These are phyloP conservation scores for Helleia helle DNA, from an alignment of 2,888 invertebrate species.

Conservation along the genomic window DNA sequence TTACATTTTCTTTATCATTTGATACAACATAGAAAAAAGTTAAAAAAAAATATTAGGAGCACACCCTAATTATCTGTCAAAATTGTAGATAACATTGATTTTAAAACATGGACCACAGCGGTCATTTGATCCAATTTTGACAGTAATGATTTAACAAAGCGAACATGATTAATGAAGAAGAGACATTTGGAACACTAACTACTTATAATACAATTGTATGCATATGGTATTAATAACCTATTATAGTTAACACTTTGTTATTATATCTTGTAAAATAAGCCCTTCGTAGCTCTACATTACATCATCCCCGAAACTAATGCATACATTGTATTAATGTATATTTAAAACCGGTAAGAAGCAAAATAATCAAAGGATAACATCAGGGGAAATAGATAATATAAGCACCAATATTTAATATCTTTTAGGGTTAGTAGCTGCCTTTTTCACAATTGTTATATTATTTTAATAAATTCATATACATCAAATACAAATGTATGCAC, in stretches of 20 bases:
- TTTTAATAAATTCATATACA: no score
- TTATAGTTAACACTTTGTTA: slow-evolving; percentile 31
- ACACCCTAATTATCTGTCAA: slow-evolving; percentile 2
- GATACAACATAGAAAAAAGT: slow-evolving; percentile 2
- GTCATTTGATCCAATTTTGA: slow-evolving; percentile 8
- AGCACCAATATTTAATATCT: no score
- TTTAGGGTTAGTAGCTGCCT: not conserved
- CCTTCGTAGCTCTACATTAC: not conserved
- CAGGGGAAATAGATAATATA: no score
- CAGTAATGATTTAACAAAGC: slow-evolving; percentile 3
- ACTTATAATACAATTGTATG: slow-evolving; percentile 64
- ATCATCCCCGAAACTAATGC: not conserved
- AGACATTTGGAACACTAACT: slow-evolving; percentile 55
- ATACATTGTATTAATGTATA: not conserved
- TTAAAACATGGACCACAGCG: not conserved
- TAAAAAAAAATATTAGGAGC: not conserved
- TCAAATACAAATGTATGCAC: not conserved
- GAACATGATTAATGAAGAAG: slow-evolving; percentile 17
- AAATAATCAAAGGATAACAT: no score
- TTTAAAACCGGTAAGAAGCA: no score
- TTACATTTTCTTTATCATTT: slow-evolving; percentile 1
- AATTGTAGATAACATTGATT: not conserved
- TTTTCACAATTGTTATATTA: not conserved
- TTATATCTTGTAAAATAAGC: slow-evolving; percentile 2
- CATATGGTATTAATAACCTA: slow-evolving; percentile 57